Conservation (phyloP, 1,140 invertebrate genomes). For the Battus philenor region DNA sequence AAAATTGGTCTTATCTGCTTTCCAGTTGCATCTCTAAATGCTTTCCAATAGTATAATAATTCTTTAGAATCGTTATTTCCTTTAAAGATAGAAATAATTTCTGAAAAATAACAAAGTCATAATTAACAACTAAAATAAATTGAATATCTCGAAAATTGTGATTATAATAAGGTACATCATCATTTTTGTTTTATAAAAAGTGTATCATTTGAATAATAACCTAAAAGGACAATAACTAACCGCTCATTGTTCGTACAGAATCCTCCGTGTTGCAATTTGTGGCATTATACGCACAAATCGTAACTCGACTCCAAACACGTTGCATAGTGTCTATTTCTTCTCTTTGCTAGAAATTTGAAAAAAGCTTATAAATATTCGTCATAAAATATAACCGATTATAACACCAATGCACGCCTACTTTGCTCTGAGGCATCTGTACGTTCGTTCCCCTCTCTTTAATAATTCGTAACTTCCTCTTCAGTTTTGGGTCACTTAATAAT, state of each 20-base stretch:
- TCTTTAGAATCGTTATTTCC: slow-evolving; percentile 71
- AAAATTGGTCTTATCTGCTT: slow-evolving; percentile 78
- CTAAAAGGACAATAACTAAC: slow-evolving; percentile 29
- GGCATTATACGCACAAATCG: slow-evolving; percentile 53
- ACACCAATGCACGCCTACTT: slow-evolving; percentile 31
- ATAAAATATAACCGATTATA: not conserved
- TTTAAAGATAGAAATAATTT: slow-evolving; percentile 58
- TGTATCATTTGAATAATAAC: too few species aligned
- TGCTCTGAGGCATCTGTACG: slow-evolving; percentile 63
- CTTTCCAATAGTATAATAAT: slow-evolving; percentile 78
- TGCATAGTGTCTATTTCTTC: slow-evolving; percentile 68
- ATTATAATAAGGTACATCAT: too few species aligned
- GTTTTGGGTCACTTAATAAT: slow-evolving; percentile 33
- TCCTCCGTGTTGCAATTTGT: slow-evolving; percentile 43
- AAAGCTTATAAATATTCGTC: slow-evolving; percentile 15
- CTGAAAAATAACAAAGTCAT: too few species aligned
- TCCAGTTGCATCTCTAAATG: slow-evolving; percentile 78
- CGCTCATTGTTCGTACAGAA: slow-evolving; percentile 50
- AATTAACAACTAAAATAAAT: too few species aligned
- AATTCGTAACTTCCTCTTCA: slow-evolving; percentile 55
- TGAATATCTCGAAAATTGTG: too few species aligned
- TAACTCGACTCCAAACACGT: slow-evolving; percentile 56
- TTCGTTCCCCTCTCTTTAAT: slow-evolving; percentile 61
- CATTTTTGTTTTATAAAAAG: too few species aligned
- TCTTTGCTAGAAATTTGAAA: slow-evolving; percentile 42